These are phyloP conservation scores for Hydroisotoma schaefferi DNA, from an alignment of 2,888 invertebrate species.

Conservation along the genomic window DNA sequence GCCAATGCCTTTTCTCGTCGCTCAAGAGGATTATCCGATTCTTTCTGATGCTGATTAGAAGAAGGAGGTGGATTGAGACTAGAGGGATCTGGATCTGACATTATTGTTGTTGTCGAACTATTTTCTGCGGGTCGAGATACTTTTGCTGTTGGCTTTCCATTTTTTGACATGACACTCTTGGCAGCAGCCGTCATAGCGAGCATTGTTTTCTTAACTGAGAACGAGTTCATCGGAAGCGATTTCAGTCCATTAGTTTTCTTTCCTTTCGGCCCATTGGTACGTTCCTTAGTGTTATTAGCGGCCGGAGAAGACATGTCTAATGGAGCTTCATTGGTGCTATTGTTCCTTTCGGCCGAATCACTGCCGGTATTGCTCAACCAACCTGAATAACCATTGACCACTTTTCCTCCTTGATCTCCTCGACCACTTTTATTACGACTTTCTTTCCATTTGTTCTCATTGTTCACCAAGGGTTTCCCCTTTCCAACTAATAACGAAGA, in stretches of 20 bases:
- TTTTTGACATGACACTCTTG: slow-evolving; percentile 32
- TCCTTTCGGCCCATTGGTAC: slow-evolving; percentile 7
- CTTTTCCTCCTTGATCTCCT: background rate
- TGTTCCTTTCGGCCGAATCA: background rate
- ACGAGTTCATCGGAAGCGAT: slow-evolving; percentile 15
- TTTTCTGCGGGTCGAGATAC: too few relatives aligned
- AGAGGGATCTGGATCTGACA: background rate
- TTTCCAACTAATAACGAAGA: too few relatives aligned
- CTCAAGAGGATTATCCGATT: too few relatives aligned
- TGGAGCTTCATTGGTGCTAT: background rate
- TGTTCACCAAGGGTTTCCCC: background rate
- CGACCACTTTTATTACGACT: too few relatives aligned
- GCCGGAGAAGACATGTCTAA: background rate
- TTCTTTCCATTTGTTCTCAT: background rate
- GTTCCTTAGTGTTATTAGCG: background rate
- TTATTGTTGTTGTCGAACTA: background rate
- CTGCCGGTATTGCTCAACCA: background rate
- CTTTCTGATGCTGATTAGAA: background rate
- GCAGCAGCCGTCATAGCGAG: slow-evolving; percentile 44
- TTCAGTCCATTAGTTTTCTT: slow-evolving; percentile 14
- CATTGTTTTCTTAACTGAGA: slow-evolving; percentile 31
- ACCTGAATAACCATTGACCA: background rate
- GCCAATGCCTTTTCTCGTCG: too few relatives aligned
- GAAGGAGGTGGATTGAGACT: too few relatives aligned
- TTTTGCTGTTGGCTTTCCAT: background rate